A percentile compares a stretch with the other conserved stretches of the same genome.
Conservation (phyloP, 2,797 vertebrate genomes). For the Cryptoblepharus egeriae region DNA sequence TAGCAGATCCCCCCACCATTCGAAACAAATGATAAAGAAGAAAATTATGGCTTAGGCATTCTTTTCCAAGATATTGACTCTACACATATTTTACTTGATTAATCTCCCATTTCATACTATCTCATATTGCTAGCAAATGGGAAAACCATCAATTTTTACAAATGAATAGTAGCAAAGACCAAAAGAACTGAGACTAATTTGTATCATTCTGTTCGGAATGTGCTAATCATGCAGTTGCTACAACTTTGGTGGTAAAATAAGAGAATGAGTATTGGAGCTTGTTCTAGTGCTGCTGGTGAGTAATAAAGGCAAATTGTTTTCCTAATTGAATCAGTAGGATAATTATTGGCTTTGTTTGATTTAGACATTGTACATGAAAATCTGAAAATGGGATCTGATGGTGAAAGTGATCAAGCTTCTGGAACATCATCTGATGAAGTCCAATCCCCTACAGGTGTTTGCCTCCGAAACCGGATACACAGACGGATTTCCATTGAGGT, state of each 20-base stretch:
- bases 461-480: slow-evolving; percentile 92
- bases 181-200: too few relatives aligned
- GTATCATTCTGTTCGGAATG: neutral
- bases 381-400: slow-evolving; percentile 95
- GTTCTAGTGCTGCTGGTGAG: neutral
- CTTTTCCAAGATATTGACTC: neutral
- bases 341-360: slow-evolving; percentile 56
- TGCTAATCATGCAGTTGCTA: neutral
- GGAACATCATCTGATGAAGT: slow-evolving; percentile 96
- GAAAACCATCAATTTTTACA: neutral
- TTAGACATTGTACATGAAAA: slow-evolving; percentile 97
- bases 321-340: slow-evolving; percentile 21
- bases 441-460: slow-evolving; percentile 94
- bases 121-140: neutral
- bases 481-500: slow-evolving; percentile 96
- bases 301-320: neutral
- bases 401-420: slow-evolving; percentile 97
- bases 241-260: neutral
- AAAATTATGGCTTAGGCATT: too few relatives aligned
- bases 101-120: neutral
- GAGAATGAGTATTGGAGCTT: neutral
- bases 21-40: too few relatives aligned
- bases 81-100: neutral
- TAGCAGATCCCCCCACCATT: too few relatives aligned
- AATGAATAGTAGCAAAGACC: too few relatives aligned